Base-by-base conservation (phyloP, 1,140 invertebrate species). In the Eulimnadia texana region DNA sequence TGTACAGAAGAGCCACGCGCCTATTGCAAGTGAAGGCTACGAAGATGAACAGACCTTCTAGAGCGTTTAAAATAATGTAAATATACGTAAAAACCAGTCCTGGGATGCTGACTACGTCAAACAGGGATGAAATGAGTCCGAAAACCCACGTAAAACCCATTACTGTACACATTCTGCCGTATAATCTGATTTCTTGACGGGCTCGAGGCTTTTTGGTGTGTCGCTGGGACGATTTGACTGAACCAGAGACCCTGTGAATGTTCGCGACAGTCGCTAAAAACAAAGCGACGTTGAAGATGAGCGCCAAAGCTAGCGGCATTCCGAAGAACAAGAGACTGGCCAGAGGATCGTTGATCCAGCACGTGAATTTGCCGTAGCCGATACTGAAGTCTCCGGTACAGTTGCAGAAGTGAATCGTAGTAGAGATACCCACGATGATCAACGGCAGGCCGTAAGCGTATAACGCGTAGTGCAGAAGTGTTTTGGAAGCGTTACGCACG, bases 21-120 rank as follows among this genome's bases (percentile, higher is more conserved):
- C 23, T 16, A 13, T 66, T 71, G 62, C 65, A 73, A 16, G 73
- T 67, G 65, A 74, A 74, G 13, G 70, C 70, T 2, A 72, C 57
- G 54, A 72, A 73, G 42, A 75, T 72, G 57, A 74, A 74, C 24
- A 74, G 50, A 3, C 73, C 73, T 60, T 74, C 71, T 16, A 73
- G 64, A 3, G 70, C 69, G 58, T 74, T 75, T 1, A 74, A 57
- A 2, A 72, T 50, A 22, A 73, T 68, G 61, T 73, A 73, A 23
- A 71, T 54, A 62, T 71, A 74, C 53, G 68, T 68, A 2, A 75
- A 58, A 23, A 64, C 33, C 23, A 55, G 28, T 20, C 58, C 58
- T 24, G 55, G 33, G 13, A 20, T 23, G 1, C 59, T 54, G 9
- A 52, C 28, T 3, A 57, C 16, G 24, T 64, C 60, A 3, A 68